Evolutionary conservation across 2,888 invertebrate species (phyloP).

Genomic region (Nemotelus pantherinus): DNA sequence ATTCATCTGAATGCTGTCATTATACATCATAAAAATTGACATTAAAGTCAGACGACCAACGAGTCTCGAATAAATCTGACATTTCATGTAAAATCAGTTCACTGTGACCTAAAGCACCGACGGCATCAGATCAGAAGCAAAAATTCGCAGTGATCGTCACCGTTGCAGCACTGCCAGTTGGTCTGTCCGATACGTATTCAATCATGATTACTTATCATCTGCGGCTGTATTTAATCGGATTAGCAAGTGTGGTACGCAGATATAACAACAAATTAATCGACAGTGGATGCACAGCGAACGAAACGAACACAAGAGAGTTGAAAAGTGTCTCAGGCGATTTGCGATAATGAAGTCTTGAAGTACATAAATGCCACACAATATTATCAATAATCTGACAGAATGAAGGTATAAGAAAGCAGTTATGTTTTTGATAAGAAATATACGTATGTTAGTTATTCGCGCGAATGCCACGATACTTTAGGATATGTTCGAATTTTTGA

Average conservation of each 20-base stretch:
- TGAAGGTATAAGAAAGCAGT: background rate
- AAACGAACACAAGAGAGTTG: background rate
- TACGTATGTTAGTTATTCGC: no score
- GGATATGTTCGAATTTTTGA: no score
- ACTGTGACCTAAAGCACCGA: no score
- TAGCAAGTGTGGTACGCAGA: constrained; percentile 24
- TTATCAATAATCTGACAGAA: constrained; percentile 10
- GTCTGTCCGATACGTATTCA: background rate
- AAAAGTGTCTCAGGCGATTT: constrained; percentile 12
- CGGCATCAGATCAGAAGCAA: no score
- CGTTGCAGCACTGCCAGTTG: background rate
- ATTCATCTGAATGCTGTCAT: constrained; percentile 10
- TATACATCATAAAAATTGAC: background rate
- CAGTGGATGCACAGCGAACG: background rate
- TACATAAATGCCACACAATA: constrained; percentile 14
- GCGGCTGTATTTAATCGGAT: constrained; percentile 38
- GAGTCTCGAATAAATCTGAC: background rate
- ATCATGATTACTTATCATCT: constrained; percentile 17
- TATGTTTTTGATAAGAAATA: no score
- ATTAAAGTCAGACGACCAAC: background rate
- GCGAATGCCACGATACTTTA: no score
- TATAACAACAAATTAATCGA: constrained; percentile 41
- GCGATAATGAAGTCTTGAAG: background rate
- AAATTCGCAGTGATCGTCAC: no score
- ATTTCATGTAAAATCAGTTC: background rate